A percentile compares a stretch with the other conserved stretches of the same genome.
phyloP scores from a whole-genome alignment of 2,888 invertebrate genomes.

The Tetrapedia diversipes region DNA sequence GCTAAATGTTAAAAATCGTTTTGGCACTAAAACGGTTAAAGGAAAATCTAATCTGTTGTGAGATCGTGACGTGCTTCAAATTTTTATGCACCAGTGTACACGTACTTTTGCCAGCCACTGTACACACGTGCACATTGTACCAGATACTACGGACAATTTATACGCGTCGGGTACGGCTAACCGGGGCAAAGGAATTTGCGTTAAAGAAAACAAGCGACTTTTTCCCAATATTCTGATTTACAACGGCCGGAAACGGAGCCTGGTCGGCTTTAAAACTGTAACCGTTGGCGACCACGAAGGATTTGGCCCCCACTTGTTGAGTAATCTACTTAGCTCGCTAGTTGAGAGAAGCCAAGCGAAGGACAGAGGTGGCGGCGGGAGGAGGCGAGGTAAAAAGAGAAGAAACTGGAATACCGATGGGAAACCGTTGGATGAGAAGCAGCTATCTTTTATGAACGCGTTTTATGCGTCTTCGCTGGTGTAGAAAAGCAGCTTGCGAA shows the following conservation, averaged over 20 bases:
- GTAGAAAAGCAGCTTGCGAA: too few relatives aligned
- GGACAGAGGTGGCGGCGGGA: constrained; percentile 33
- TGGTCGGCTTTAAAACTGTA: constrained; percentile 69
- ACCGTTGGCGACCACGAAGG: constrained; percentile 74
- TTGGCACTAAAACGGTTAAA: too few relatives aligned
- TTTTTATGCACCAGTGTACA: too few relatives aligned
- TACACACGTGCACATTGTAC: neutral
- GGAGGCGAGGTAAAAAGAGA: constrained; percentile 16
- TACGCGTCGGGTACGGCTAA: neutral
- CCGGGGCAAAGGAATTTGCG: neutral
- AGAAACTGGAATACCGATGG: constrained; percentile 23
- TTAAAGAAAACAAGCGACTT: neutral
- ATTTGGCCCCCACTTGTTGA: constrained; percentile 82
- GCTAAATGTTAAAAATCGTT: too few relatives aligned
- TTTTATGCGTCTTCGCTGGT: too few relatives aligned
- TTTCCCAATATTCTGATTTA: constrained; percentile 22
- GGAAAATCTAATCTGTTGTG: too few relatives aligned
- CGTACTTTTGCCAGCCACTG: too few relatives aligned
- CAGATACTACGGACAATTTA: neutral
- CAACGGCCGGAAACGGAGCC: constrained; percentile 42
- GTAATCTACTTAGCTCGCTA: constrained; percentile 81
- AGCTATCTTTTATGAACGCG: constrained; percentile 30
- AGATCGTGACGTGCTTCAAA: too few relatives aligned
- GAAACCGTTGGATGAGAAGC: constrained; percentile 41
- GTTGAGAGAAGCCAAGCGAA: constrained; percentile 71